phyloP scores from a whole-genome alignment of 2,113 vertebrate genomes.

The Aspidoscelis tigris region DNA sequence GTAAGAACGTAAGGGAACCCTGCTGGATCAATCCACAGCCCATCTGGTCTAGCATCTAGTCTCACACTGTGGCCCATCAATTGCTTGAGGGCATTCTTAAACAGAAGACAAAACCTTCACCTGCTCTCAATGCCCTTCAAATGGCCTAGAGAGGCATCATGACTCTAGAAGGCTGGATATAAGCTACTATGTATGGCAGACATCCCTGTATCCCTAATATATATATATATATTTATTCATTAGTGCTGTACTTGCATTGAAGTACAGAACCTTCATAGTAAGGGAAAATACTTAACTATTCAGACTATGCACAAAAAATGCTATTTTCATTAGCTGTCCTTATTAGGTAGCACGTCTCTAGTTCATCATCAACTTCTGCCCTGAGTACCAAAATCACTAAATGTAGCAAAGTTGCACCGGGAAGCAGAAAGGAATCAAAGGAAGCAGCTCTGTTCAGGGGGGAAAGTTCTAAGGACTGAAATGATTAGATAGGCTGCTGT shows the following conservation, averaged over 20 bases:
- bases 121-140: no score
- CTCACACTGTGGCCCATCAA: no score
- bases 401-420: not conserved
- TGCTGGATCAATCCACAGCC: no score
- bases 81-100: no score
- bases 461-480: no score
- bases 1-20: no score
- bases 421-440: not conserved
- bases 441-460: not conserved
- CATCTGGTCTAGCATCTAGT: no score
- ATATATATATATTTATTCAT: no score
- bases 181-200: not conserved
- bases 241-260: not conserved
- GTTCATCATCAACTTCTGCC: not conserved
- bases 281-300: not conserved
- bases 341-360: rapidly evolving
- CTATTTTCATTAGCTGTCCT: not conserved
- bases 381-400: constrained; percentile 9
- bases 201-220: not conserved
- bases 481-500: not conserved
- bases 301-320: not conserved
- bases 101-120: no score
- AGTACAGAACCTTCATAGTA: not conserved
- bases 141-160: no score
- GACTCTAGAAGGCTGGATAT: rapidly evolving